phyloP scores from a whole-genome alignment of 2,797 vertebrate species.

The Myotis vivesi region DNA sequence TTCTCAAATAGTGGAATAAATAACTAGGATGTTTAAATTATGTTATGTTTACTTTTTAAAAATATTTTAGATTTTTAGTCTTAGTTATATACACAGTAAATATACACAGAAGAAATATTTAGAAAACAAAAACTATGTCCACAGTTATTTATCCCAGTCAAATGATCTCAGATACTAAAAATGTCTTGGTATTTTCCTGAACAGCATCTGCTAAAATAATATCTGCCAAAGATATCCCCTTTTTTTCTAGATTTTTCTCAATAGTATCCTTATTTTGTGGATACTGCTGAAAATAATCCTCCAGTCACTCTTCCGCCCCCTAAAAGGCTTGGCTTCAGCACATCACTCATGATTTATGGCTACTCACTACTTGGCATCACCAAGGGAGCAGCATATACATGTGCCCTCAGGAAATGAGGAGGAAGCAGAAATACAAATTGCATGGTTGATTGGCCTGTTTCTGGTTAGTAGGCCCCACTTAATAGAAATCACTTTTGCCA shows the following conservation, averaged over 20 bases:
- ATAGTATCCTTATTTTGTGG: conserved; percentile 41
- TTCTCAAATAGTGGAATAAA: background rate
- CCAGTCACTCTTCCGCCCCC: background rate
- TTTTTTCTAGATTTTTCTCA: conserved; percentile 43
- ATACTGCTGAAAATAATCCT: conserved; percentile 63
- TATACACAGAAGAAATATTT: background rate
- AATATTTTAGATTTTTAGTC: background rate
- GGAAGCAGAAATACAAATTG: conserved; percentile 72
- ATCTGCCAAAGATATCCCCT: background rate
- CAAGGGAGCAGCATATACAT: conserved; percentile 68
- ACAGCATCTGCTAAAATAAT: background rate
- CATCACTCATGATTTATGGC: conserved; percentile 74
- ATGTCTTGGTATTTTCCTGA: background rate
- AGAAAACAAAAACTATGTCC: background rate
- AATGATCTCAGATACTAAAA: background rate
- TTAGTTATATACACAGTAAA: background rate
- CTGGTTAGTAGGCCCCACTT: conserved; percentile 51
- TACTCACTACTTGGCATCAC: conserved; percentile 48
- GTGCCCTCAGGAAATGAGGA: conserved; percentile 72
- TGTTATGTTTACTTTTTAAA: background rate
- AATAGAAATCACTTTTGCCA: conserved; percentile 52
- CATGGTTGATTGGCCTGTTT: conserved; percentile 67
- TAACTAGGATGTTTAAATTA: background rate
- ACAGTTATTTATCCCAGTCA: background rate
- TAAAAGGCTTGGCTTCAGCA: conserved; percentile 54